phyloP scores from a whole-genome alignment of 2,113 vertebrate genomes.

The Oophaga pumilio region DNA sequence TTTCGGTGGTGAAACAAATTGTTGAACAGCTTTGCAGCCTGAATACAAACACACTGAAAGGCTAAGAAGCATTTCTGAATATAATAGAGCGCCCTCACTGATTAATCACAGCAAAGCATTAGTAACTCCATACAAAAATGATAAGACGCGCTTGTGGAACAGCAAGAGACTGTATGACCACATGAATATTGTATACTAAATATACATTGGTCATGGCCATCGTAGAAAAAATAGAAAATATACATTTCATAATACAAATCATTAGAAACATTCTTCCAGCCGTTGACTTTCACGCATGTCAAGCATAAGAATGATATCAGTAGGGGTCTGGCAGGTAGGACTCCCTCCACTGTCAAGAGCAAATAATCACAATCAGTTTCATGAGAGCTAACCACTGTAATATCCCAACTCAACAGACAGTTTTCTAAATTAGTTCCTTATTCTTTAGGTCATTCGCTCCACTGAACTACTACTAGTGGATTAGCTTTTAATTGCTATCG shows the following conservation, averaged over 20 bases:
- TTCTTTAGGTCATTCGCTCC: not conserved
- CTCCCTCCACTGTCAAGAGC: not conserved
- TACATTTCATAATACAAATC: not conserved
- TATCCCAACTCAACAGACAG: not conserved
- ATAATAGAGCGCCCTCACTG: constrained; percentile 45
- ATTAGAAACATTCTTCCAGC: not conserved
- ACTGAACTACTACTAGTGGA: not conserved
- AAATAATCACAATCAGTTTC: not conserved
- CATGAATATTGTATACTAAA: not conserved
- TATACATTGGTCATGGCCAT: not conserved
- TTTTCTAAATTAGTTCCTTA: not conserved
- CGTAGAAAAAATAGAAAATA: not conserved
- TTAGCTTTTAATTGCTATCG: not conserved
- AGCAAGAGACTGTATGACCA: not conserved
- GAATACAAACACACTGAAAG: constrained; percentile 74
- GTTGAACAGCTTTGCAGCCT: constrained; percentile 71
- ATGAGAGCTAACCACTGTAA: not conserved
- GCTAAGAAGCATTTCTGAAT: constrained; percentile 58
- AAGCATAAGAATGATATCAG: not conserved
- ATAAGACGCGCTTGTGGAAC: not conserved
- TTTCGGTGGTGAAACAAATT: constrained; percentile 84
- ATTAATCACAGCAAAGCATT: constrained; percentile 37
- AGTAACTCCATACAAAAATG: not conserved
- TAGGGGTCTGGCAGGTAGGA: not conserved
- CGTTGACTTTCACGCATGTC: not conserved